Base-by-base conservation (phyloP, 2,888 invertebrate species). In the Hedya salicella region DNA sequence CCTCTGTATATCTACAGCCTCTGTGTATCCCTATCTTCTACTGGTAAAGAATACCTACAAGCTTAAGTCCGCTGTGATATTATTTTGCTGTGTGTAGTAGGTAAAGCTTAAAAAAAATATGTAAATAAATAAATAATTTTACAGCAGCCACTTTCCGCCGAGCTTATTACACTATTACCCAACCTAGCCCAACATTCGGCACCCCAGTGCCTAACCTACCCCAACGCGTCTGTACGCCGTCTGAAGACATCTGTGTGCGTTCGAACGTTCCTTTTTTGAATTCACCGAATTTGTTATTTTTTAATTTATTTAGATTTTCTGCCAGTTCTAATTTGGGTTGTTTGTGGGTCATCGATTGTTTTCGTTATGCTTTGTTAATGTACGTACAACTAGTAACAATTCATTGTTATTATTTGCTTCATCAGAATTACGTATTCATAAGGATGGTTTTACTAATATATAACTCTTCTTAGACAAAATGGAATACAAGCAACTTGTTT, bases 121-220 rank as follows among this genome's bases (percentile, higher is more conserved):
- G 11, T 11, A 42, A 57, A 62, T 44, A 61, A 25, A 63, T 69
- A 65, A 69, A 70, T 70, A 65, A 68, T 67, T 56, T 53, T 40
- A 50, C 73, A 77, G 67, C 49, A 71, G 73, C 82, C 85, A 83
- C 75, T 84, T 71, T 74, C 60, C 36, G 39, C 11, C 19, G 62
- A 57, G 66, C 73, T 63, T 53, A 85, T 77, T 83, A 84, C 84
- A 87, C 85, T 83, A 82, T 84, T 80, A 66, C 85, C 78, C 78
- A 80, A 87, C 89, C 88, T 89, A 88, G 81, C 86, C 86, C 86
- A 88, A 90, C 88, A 88, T 89, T 90, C 80, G 89, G 87, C 81
- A 79, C 74, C 75, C 69, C 84, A 78, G 81, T 82, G 82, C 86
- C 85, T 86, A 86, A 89, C 91, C 91, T 91, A 86, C 91, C 91